These are phyloP conservation scores for Incurvaria masculella DNA, from an alignment of 2,888 invertebrate genomes.

Conservation along the genomic window DNA sequence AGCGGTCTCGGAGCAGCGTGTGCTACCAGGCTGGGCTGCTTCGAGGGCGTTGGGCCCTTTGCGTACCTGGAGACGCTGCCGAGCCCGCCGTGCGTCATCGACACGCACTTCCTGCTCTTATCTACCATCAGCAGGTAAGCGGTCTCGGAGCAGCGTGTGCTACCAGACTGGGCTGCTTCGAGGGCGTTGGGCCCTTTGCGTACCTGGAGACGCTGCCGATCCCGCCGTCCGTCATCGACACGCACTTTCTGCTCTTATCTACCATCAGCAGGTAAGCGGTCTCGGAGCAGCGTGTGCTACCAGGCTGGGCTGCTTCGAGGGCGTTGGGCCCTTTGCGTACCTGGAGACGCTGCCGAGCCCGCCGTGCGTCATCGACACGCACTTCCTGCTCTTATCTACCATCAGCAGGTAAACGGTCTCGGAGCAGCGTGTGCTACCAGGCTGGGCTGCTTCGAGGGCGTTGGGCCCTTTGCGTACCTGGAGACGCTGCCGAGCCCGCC, in stretches of 20 bases:
- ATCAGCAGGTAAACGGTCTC: constrained; percentile 67
- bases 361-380: constrained; percentile 84
- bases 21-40: constrained; percentile 91
- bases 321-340: constrained; percentile 86
- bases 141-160: constrained; percentile 80
- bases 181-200: constrained; percentile 85
- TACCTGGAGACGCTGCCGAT: constrained; percentile 88
- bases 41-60: constrained; percentile 87
- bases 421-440: constrained; percentile 83
- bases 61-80: constrained; percentile 89
- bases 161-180: constrained; percentile 90
- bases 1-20: constrained; percentile 75
- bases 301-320: constrained; percentile 89
- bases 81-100: constrained; percentile 80
- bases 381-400: constrained; percentile 73
- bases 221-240: constrained; percentile 81
- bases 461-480: constrained; percentile 85
- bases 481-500: constrained; percentile 86
- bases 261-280: constrained; percentile 68
- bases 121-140: constrained; percentile 62
- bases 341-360: constrained; percentile 84
- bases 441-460: constrained; percentile 89
- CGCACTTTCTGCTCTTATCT: constrained; percentile 76
- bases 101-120: constrained; percentile 78
- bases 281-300: constrained; percentile 82